Evolutionary conservation across 1,140 invertebrate genomes (phyloP).

Genomic region (Pseudomyrmex pallidus): DNA sequence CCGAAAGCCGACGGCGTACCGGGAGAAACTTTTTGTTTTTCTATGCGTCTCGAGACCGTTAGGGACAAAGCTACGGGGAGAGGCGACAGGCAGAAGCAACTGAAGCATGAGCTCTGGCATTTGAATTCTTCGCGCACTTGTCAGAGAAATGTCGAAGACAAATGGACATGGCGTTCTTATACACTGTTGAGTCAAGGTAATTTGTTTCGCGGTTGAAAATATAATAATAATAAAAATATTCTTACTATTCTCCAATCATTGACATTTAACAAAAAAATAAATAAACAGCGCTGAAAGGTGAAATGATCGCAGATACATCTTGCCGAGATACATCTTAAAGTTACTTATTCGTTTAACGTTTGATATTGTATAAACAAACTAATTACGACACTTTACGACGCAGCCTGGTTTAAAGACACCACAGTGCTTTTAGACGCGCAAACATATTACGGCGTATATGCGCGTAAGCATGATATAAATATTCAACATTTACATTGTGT

Average conservation of each 20-base stretch:
- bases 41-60: slow-evolving; percentile 77
- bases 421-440: slow-evolving; percentile 1
- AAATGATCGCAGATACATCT: not conserved
- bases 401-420: not conserved
- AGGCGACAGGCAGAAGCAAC: slow-evolving; percentile 67
- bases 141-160: slow-evolving; percentile 75
- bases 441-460: not conserved
- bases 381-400: not conserved
- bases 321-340: not conserved
- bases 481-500: slow-evolving; percentile 59
- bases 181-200: slow-evolving; percentile 82
- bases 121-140: slow-evolving; percentile 78
- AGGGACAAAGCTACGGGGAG: slow-evolving; percentile 67
- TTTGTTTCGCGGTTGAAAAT: slow-evolving; percentile 2
- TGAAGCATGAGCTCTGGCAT: slow-evolving; percentile 78
- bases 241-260: not conserved
- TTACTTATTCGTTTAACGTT: not conserved
- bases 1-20: slow-evolving; percentile 76
- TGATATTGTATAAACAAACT: not conserved
- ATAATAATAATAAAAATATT: not conserved
- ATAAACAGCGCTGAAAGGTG: not conserved
- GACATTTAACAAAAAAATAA: too few relatives aligned
- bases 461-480: slow-evolving; percentile 30
- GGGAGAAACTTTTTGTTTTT: slow-evolving; percentile 79
- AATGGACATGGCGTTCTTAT: slow-evolving; percentile 75